Base-by-base conservation (phyloP, 2,113 vertebrate species). In the Scytalopus superciliaris region DNA sequence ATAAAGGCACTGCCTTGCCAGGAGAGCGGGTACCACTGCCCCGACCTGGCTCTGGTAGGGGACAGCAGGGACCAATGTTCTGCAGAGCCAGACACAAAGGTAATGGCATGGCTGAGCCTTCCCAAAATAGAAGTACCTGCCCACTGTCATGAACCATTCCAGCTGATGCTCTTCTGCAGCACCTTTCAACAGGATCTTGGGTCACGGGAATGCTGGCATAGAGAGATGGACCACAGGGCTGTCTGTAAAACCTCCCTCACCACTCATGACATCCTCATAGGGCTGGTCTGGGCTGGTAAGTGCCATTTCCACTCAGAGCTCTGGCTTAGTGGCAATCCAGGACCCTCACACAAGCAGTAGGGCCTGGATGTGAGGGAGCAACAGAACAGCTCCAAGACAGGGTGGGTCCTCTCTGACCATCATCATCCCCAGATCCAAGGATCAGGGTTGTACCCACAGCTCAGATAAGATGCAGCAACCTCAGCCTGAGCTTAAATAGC, bases 291-390 rank as follows among this genome's bases (percentile, higher is more conserved):
- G 27, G 25, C 39, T 79, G 39, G n/a, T 28, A 68, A 40, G 7
- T 11, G 19, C 47, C 6, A 17, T n/a, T 74, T 37, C 13, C 16
- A 37, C 2, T 3, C 47, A 39, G 49, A 19, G 10, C 52, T 82
- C 35, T 33, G 28, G 7, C 31, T 81, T 57, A 55, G 7, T 55
- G 40, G 35, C 11, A 44, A 12, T 12, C 19, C 75, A 72, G 44
- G 30, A n/a, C 13, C 6, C 14, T 23, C 27, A 16, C 12, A 4
- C 0, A 1, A 68, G 42, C 40, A 42, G 35, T 0, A 0, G 25
- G 39, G 31, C 39, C n/a, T 31, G 47, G 14, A 12, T 27, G 22
- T 2, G 0, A 62, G 47, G 40, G 22, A 62, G 10, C 31, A 67
- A 56, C 19, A 84, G 64, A 67, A 19, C 1, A 1, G 8, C 10